These are phyloP conservation scores for Epicauta chinensis DNA, from an alignment of 1,140 invertebrate species.

Conservation along the genomic window DNA sequence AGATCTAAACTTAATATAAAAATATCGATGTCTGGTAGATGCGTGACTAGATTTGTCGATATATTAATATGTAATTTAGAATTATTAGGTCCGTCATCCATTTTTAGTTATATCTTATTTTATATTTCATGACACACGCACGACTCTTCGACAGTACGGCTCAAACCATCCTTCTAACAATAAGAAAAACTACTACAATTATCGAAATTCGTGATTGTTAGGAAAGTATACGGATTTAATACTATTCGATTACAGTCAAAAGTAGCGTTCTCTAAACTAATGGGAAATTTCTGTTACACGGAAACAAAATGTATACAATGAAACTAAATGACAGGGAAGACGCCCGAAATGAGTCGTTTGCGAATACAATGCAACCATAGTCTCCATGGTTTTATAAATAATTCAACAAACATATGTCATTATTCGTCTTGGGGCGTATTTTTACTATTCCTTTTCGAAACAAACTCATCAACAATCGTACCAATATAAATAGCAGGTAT, in stretches of 20 bases:
- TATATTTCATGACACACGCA: conserved; percentile 27
- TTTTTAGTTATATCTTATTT: conserved; percentile 28
- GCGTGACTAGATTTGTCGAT: conserved; percentile 18
- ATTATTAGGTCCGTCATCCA: conserved; percentile 25
- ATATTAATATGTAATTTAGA: conserved; percentile 25
- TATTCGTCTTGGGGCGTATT: conserved; percentile 11
- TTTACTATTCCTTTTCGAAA: conserved; percentile 16
- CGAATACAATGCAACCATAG: too few species aligned
- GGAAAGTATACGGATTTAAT: too few species aligned
- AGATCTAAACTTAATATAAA: conserved; percentile 13
- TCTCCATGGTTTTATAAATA: conserved; percentile 4
- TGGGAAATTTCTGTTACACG: too few species aligned
- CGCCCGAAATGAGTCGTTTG: too few species aligned
- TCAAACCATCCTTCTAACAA: too few species aligned
- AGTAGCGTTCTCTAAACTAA: too few species aligned
- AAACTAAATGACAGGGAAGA: too few species aligned
- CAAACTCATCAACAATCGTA: conserved; percentile 18
- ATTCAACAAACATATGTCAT: conserved; percentile 25
- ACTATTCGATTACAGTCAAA: too few species aligned
- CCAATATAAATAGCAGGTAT: conserved; percentile 4
- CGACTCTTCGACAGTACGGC: too few species aligned
- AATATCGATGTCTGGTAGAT: conserved; percentile 13
- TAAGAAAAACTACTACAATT: too few species aligned
- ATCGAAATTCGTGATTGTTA: too few species aligned
- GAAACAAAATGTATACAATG: too few species aligned